Conservation (phyloP, 1,140 invertebrate genomes). For the Diplogasteroides magnus region DNA sequence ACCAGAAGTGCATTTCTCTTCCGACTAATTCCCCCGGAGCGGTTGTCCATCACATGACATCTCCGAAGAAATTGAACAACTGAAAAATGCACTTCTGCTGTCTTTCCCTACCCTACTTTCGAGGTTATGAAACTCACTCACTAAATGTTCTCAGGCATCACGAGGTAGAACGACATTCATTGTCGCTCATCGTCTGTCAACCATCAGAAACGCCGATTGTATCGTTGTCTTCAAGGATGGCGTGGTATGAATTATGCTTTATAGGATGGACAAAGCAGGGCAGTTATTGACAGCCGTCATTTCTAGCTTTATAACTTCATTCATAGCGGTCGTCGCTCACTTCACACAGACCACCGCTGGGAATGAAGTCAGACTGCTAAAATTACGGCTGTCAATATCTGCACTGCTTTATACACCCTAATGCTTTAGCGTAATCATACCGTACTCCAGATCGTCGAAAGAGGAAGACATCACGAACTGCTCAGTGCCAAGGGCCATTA, state of each 20-base stretch:
- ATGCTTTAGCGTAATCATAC: no score
- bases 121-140: no score
- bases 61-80: neutral
- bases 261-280: no score
- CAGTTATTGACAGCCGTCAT: no score
- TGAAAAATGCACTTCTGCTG: neutral
- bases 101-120: neutral
- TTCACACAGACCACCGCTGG: no score
- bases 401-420: no score
- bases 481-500: constrained; percentile 59
- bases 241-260: neutral
- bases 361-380: no score
- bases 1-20: no score
- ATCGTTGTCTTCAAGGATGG: constrained; percentile 57
- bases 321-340: neutral
- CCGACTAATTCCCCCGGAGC: neutral
- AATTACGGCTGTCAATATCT: no score
- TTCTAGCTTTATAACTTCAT: no score
- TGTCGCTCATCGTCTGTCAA: constrained; percentile 66
- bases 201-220: constrained; percentile 68
- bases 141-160: constrained; percentile 25
- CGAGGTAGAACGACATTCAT: constrained; percentile 67
- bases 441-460: constrained; percentile 31
- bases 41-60: neutral
- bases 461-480: constrained; percentile 59